Base-by-base conservation (phyloP, 2,797 vertebrate species). In the Botia almorhae region DNA sequence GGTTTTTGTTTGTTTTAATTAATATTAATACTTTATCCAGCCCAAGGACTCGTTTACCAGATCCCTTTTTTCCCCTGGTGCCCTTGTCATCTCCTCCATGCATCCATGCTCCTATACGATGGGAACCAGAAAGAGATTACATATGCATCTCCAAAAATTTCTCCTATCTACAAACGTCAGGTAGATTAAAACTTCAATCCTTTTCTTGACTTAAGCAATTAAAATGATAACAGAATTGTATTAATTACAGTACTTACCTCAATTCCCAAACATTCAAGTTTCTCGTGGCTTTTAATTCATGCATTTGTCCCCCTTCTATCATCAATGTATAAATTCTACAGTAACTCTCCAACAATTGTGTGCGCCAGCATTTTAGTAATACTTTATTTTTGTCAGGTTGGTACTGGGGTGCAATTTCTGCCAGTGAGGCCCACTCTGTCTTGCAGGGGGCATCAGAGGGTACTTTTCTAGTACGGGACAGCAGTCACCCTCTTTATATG, bases 401-500 rank as follows among this genome's bases (percentile, higher is more conserved):
- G 98, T 99, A 99, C 84, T 99, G 98, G 97, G 98, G 98, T 67
- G 95, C 96, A 1, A 93, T 99, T 74, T 98, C 96, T 0, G 98
- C 97, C 64, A 95, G 94, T 0, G 96, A 99, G 89, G 98, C 98
- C 80, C 97, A 98, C 82, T 94, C 97, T 63, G 95, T 97, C 39
- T 95, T 99, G 76, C 96, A 98, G 71, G 96, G 95, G 87, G 96
- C 95, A 85, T 93, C 95, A 0, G 97, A 98, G 79, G 98, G 98
- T 60, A 96, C 96, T 0, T 99, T 99, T 88, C 87, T 99, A 82
- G 95, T 99, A 23, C 94, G 98, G 63, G 97, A 99, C 91, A 99
- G 98, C 93, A 98, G 97, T 78, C 98, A 99, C 85, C 98, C 98
- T 72, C 94, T 95, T 86, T 99, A 98, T 89, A 94, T 99, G 91